These are phyloP conservation scores for Amniataba percoides DNA, from an alignment of 2,797 vertebrate genomes.

Conservation along the genomic window DNA sequence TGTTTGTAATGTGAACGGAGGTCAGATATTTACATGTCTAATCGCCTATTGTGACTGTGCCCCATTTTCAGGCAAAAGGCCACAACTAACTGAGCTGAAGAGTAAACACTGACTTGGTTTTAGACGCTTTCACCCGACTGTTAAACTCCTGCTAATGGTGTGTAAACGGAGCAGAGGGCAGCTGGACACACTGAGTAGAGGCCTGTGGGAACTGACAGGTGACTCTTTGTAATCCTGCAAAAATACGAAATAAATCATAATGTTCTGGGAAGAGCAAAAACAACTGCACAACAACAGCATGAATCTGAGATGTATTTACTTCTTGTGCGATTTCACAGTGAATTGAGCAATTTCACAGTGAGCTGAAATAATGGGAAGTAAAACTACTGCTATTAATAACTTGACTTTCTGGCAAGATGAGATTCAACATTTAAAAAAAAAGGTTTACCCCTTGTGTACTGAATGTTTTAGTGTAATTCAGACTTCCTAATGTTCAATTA, in stretches of 20 bases:
- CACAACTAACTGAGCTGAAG: slow-evolving; percentile 78
- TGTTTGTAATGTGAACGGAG: slow-evolving; percentile 49
- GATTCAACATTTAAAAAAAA: slow-evolving; percentile 5
- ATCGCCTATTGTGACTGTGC: slow-evolving; percentile 54
- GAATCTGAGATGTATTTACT: slow-evolving; percentile 31
- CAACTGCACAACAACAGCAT: slow-evolving; percentile 17
- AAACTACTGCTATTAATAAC: slow-evolving; percentile 17
- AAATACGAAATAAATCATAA: slow-evolving; percentile 43
- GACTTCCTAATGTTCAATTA: slow-evolving; percentile 10
- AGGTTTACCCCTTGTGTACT: neutral
- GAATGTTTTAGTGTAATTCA: slow-evolving; percentile 11
- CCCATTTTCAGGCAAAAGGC: slow-evolving; percentile 53
- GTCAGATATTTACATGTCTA: slow-evolving; percentile 62
- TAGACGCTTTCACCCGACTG: slow-evolving; percentile 53
- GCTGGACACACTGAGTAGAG: slow-evolving; percentile 79
- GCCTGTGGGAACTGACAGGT: slow-evolving; percentile 81
- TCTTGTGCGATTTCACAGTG: slow-evolving; percentile 43
- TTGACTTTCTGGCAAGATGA: neutral
- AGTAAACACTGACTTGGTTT: slow-evolving; percentile 74
- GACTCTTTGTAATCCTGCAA: slow-evolving; percentile 68
- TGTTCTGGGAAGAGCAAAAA: slow-evolving; percentile 8
- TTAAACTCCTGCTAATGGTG: slow-evolving; percentile 76
- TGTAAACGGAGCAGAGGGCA: slow-evolving; percentile 76
- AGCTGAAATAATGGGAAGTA: slow-evolving; percentile 20
- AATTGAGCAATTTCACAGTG: slow-evolving; percentile 43